phyloP scores from a whole-genome alignment of 2,888 invertebrate genomes.

The Chrysolina oricalcia region DNA sequence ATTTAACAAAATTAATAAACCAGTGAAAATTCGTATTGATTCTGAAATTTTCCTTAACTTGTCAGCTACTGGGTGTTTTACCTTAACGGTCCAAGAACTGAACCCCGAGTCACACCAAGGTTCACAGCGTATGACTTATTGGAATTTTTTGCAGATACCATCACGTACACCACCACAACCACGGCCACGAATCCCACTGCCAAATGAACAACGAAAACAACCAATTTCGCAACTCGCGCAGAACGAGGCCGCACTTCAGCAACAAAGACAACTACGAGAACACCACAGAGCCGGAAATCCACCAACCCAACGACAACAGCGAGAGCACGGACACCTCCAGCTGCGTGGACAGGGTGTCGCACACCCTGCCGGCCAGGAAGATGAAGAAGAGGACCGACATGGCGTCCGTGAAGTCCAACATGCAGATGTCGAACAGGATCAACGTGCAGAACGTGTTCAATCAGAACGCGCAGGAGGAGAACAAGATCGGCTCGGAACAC shows the following conservation, averaged over 20 bases:
- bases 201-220: slow-evolving; percentile 70
- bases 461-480: slow-evolving; percentile 60
- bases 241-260: slow-evolving; percentile 64
- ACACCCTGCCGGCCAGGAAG: slow-evolving; percentile 75
- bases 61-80: no score
- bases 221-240: slow-evolving; percentile 63
- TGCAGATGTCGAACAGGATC: slow-evolving; percentile 64
- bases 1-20: no score
- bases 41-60: no score
- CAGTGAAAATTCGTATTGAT: no score
- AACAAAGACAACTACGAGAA: slow-evolving; percentile 75
- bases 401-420: slow-evolving; percentile 70
- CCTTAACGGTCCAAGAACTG: no score
- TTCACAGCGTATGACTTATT: no score
- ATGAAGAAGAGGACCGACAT: slow-evolving; percentile 74
- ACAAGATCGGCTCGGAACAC: slow-evolving; percentile 63
- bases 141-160: slow-evolving; percentile 61
- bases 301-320: slow-evolving; percentile 68
- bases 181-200: slow-evolving; percentile 70
- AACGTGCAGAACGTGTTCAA: slow-evolving; percentile 72
- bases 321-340: slow-evolving; percentile 72
- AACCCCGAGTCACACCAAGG: no score
- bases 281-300: slow-evolving; percentile 70
- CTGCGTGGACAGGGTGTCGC: slow-evolving; percentile 72
- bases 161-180: slow-evolving; percentile 69